Percentiles rank a stretch among this genome's conserved stretches.
Evolutionary conservation across 53 echinoderm and acorn worm genomes (phyloP).

Genomic region (Apostichopus leukothele): DNA sequence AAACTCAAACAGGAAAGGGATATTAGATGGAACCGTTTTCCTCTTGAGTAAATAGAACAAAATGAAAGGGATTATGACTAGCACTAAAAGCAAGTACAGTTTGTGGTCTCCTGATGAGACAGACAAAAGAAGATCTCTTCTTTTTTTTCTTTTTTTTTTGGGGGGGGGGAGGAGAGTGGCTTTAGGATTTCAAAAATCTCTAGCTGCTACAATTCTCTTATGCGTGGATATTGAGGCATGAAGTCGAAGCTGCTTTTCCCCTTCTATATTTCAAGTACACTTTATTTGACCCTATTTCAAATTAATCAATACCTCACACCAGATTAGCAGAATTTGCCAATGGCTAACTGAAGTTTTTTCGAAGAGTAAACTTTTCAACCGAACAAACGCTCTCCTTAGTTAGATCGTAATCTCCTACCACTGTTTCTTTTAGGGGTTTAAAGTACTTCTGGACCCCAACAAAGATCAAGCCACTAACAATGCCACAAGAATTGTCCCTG

Average conservation of each 20-base stretch:
- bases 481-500: background rate
- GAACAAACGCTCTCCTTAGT: background rate
- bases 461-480: background rate
- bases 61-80: no score
- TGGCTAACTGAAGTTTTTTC: background rate
- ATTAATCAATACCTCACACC: background rate
- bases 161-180: no score
- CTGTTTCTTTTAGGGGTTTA: background rate
- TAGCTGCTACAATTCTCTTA: no score
- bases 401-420: background rate
- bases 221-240: no score
- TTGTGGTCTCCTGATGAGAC: no score
- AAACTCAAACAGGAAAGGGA: slow-evolving; percentile 2
- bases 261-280: no score
- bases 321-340: background rate
- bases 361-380: background rate
- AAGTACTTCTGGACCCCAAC: background rate
- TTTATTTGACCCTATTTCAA: background rate
- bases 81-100: no score
- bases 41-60: no score
- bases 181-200: no score
- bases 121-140: no score
- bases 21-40: background rate
- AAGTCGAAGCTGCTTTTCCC: no score
- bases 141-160: no score